Evolutionary conservation across 2,113 vertebrate species (phyloP).

Genomic region (Spermophilus dauricus): DNA sequence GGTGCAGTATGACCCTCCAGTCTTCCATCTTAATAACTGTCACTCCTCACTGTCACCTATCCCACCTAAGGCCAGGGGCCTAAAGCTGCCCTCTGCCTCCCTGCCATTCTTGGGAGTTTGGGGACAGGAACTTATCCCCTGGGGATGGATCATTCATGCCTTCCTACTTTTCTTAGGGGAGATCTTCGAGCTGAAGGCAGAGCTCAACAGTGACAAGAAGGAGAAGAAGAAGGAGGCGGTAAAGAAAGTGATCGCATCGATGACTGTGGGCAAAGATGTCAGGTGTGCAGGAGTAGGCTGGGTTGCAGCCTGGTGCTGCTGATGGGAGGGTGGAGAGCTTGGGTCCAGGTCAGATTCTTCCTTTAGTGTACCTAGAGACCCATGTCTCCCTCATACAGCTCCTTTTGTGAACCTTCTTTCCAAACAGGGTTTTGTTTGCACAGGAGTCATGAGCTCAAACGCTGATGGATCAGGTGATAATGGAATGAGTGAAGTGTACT

Average conservation of each 20-base stretch:
- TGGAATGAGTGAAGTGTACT: neutral
- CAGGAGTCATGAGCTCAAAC: neutral
- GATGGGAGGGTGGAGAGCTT: neutral
- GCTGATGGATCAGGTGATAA: neutral
- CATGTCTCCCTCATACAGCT: neutral
- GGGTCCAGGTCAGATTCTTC: neutral
- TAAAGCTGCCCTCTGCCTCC: neutral
- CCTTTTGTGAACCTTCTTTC: neutral
- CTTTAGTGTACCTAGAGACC: neutral
- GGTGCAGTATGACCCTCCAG: neutral
- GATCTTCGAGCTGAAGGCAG: slow-evolving; percentile 99
- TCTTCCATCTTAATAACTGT: neutral
- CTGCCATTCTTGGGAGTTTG: neutral
- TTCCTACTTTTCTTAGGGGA: slow-evolving; percentile 91
- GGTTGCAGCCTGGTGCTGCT: neutral
- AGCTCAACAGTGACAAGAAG: slow-evolving; percentile 99
- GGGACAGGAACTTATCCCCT: neutral
- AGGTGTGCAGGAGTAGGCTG: slow-evolving; percentile 88
- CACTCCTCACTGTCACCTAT: neutral
- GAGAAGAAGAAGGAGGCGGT: slow-evolving; percentile 99
- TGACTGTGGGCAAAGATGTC: slow-evolving; percentile 99
- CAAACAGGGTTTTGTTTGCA: slow-evolving; percentile 7
- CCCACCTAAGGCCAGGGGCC: neutral
- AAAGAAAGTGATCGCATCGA: slow-evolving; percentile 99
- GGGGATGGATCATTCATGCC: neutral